Conservation (phyloP, 2,797 vertebrate genomes). For the Urocyon cinereoargenteus region DNA sequence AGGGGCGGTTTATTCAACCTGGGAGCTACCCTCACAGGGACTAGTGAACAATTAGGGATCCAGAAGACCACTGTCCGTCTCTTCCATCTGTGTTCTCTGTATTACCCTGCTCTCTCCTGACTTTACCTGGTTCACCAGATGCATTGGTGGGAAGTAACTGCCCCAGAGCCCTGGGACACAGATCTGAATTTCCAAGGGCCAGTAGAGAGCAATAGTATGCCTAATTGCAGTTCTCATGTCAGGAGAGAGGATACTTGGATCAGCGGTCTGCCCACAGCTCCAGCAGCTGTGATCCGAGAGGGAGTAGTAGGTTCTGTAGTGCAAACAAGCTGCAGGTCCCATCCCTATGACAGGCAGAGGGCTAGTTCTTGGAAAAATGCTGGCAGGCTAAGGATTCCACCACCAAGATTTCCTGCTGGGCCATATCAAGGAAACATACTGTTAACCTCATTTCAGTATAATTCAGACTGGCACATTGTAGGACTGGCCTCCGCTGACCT, state of each 20-base stretch:
- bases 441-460: neutral
- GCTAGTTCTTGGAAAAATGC: neutral
- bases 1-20: neutral
- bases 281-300: neutral
- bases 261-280: neutral
- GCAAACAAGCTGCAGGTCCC: neutral
- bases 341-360: neutral
- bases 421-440: neutral
- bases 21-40: neutral
- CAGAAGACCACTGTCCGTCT: neutral
- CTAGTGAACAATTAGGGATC: neutral
- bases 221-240: neutral
- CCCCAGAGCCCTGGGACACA: neutral
- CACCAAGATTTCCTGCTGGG: neutral
- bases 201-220: neutral
- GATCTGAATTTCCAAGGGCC: neutral
- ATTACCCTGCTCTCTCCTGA: neutral
- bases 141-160: neutral
- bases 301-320: neutral
- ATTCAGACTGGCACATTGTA: neutral
- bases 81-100: neutral
- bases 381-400: neutral
- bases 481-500: neutral
- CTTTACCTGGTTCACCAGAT: neutral
- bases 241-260: neutral